phyloP scores from a whole-genome alignment of 1,140 invertebrate genomes.

The Theocolax elegans region DNA sequence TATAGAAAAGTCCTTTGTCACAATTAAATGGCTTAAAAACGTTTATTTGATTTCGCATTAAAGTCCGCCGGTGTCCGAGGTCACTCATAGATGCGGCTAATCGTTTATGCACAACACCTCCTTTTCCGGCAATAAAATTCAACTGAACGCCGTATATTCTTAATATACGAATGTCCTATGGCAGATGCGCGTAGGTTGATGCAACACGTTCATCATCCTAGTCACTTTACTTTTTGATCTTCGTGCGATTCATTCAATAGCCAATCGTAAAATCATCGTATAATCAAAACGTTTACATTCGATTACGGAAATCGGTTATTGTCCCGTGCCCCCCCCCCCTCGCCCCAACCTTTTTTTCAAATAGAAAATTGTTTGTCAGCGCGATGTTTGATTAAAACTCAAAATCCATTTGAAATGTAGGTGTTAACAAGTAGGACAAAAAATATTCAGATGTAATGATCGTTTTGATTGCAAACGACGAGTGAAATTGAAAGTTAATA shows the following conservation, averaged over 20 bases:
- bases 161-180: too few species aligned
- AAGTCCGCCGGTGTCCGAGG: slow-evolving; percentile 57
- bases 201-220: not conserved
- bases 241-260: slow-evolving; percentile 15
- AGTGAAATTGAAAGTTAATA: too few species aligned
- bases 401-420: too few species aligned
- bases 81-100: slow-evolving; percentile 52
- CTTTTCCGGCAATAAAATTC: slow-evolving; percentile 61
- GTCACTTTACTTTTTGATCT: not conserved
- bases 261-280: slow-evolving; percentile 6
- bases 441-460: too few species aligned
- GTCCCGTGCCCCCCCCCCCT: too few species aligned
- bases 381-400: too few species aligned
- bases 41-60: slow-evolving; percentile 32
- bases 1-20: slow-evolving; percentile 17
- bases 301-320: not conserved
- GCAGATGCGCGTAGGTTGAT: not conserved
- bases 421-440: too few species aligned
- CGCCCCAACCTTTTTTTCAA: too few species aligned
- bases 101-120: slow-evolving; percentile 61
- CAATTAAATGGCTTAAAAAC: not conserved
- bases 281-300: not conserved
- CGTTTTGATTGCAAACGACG: too few species aligned
- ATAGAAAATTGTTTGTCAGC: too few species aligned
- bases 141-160: slow-evolving; percentile 50